Conservation (phyloP, 2,888 invertebrate species). For the Frankliniella intonsa region DNA sequence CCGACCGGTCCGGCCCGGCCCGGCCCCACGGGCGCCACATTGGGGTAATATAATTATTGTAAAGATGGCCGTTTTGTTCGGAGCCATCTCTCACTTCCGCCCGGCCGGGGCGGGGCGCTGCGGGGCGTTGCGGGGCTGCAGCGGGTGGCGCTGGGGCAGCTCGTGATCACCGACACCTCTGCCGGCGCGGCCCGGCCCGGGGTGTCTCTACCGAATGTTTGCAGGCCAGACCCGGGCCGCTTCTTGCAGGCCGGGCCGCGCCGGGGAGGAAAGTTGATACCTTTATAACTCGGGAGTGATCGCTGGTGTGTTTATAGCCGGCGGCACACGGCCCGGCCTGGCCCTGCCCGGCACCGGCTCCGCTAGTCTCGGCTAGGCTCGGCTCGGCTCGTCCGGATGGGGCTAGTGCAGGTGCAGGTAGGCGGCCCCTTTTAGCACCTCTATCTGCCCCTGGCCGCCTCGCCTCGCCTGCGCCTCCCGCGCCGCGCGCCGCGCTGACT, state of each 20-base stretch:
- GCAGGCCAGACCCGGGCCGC: background rate
- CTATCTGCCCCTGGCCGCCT: background rate
- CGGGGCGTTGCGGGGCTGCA: background rate
- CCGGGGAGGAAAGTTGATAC: background rate
- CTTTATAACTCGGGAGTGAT: background rate
- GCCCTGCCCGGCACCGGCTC: background rate
- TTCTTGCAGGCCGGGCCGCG: background rate
- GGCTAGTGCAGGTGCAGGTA: conserved; percentile 13
- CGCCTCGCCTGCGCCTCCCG: background rate
- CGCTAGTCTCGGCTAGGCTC: background rate
- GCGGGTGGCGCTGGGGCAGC: background rate
- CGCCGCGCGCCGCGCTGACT: background rate
- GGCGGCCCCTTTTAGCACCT: conserved; percentile 24
- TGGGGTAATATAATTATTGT: conserved; percentile 13
- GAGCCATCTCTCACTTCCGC: background rate
- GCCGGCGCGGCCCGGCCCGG: background rate
- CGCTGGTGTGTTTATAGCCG: background rate
- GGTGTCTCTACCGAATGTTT: background rate
- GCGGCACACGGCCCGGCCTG: background rate
- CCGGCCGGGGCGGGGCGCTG: background rate
- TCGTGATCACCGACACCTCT: background rate
- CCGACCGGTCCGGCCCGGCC: background rate
- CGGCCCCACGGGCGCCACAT: conserved; percentile 12
- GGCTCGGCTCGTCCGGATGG: background rate
- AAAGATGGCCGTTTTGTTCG: conserved; percentile 1